Conservation (phyloP, 2,797 vertebrate genomes). For the Apogon talboti region DNA sequence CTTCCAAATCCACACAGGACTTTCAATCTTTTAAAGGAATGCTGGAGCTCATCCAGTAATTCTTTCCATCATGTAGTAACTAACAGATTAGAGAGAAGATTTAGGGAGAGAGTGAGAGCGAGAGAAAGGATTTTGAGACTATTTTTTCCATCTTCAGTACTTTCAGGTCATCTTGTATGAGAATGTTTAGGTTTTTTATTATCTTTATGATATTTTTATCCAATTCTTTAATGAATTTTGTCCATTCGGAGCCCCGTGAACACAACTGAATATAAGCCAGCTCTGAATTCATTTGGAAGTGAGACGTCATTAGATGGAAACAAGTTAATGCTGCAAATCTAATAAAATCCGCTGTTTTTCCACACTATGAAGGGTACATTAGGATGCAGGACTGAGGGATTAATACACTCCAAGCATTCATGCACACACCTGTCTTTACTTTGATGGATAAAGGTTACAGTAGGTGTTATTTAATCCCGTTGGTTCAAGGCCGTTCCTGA, state of each 20-base stretch:
- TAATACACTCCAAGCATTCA: constrained; percentile 18
- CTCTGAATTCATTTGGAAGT: too few species aligned
- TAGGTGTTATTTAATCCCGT: constrained; percentile 37
- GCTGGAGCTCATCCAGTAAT: constrained; percentile 32
- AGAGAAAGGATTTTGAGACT: constrained; percentile 5
- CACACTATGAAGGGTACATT: constrained; percentile 6
- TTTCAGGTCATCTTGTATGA: constrained; percentile 16
- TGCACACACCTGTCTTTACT: constrained; percentile 28
- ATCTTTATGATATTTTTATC: constrained; percentile 1
- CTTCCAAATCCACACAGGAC: constrained; percentile 10
- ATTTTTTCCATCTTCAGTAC: neutral
- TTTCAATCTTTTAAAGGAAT: constrained; percentile 18
- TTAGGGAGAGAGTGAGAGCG: too few species aligned
- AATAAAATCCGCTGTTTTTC: constrained; percentile 12
- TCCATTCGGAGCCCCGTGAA: neutral
- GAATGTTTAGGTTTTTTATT: neutral
- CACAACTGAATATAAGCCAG: neutral
- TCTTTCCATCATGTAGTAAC: constrained; percentile 32
- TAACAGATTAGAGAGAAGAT: constrained; percentile 26
- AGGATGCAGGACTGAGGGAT: constrained; percentile 23
- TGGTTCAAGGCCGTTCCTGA: constrained; percentile 29
- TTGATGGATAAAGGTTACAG: constrained; percentile 41
- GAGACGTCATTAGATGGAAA: constrained; percentile 17
- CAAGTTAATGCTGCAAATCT: constrained; percentile 9
- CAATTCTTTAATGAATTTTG: neutral